A percentile compares a stretch with the other conserved stretches of the same genome.
These are phyloP conservation scores for Zosterops pallidus DNA, from an alignment of 2,113 vertebrate genomes.

Conservation along the genomic window DNA sequence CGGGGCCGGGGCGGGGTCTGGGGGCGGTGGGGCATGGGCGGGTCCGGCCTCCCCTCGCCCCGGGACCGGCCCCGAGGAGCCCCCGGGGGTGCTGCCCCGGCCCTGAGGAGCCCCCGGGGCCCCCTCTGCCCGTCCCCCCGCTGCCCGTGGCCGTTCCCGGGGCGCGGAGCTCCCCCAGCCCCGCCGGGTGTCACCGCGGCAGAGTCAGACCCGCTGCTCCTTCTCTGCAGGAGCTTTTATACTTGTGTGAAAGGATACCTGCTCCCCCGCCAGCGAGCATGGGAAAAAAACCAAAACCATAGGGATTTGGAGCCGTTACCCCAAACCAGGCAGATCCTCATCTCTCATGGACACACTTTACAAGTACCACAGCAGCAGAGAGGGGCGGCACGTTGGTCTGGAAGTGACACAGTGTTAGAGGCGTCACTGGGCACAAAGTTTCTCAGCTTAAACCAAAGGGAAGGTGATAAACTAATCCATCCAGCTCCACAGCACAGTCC, in stretches of 20 bases:
- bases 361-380: neutral
- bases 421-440: neutral
- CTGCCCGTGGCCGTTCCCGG: neutral
- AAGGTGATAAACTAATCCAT: neutral
- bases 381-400: rapidly evolving
- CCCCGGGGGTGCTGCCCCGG: neutral
- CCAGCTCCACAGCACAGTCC: rapidly evolving
- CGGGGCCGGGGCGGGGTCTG: too few relatives aligned
- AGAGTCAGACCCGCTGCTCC: neutral
- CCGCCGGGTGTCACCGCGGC: neutral
- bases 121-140: neutral
- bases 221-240: neutral
- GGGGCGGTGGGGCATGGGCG: too few relatives aligned
- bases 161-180: neutral
- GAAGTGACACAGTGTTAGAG: neutral
- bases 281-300: rapidly evolving
- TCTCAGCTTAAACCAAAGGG: neutral
- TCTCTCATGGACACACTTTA: neutral
- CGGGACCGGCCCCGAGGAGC: too few relatives aligned
- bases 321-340: neutral
- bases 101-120: neutral
- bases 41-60: too few relatives aligned
- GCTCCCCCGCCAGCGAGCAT: too few relatives aligned
- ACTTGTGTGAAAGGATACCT: neutral
- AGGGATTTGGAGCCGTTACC: neutral